phyloP scores from a whole-genome alignment of 2,888 invertebrate genomes.

The Apamea epomidion region DNA sequence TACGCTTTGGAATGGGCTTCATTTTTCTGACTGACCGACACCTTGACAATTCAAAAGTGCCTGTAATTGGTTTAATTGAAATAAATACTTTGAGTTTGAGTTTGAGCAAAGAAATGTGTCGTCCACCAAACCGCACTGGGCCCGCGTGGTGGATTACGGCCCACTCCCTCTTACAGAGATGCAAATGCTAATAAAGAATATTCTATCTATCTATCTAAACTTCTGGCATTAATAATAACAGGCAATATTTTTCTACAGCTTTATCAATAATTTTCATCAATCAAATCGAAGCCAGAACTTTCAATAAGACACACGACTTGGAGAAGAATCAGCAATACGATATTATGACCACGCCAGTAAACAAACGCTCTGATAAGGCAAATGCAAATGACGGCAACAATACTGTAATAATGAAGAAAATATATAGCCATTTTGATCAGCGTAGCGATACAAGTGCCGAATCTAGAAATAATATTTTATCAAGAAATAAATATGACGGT shows the following conservation, averaged over 20 bases:
- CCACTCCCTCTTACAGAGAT: too few species aligned
- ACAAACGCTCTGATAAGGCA: background rate
- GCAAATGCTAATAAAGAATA: background rate
- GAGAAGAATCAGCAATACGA: too few species aligned
- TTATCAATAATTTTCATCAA: conserved; percentile 12
- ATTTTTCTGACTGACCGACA: too few species aligned
- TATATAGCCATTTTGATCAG: background rate
- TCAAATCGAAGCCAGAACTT: background rate
- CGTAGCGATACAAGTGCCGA: background rate
- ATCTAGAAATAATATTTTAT: background rate
- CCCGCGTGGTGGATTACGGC: too few species aligned
- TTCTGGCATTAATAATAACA: background rate
- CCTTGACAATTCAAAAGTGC: too few species aligned
- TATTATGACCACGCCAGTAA: background rate
- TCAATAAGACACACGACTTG: background rate
- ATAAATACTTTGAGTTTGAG: too few species aligned
- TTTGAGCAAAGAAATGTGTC: too few species aligned
- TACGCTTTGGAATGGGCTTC: too few species aligned
- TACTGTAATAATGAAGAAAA: background rate
- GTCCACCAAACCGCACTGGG: too few species aligned
- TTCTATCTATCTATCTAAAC: too few species aligned
- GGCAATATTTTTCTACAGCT: background rate
- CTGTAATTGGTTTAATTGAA: too few species aligned
- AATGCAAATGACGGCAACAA: background rate
- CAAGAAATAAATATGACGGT: background rate